Evolutionary conservation across 2,113 vertebrate genomes (phyloP).

Genomic region (Narcine bancroftii): DNA sequence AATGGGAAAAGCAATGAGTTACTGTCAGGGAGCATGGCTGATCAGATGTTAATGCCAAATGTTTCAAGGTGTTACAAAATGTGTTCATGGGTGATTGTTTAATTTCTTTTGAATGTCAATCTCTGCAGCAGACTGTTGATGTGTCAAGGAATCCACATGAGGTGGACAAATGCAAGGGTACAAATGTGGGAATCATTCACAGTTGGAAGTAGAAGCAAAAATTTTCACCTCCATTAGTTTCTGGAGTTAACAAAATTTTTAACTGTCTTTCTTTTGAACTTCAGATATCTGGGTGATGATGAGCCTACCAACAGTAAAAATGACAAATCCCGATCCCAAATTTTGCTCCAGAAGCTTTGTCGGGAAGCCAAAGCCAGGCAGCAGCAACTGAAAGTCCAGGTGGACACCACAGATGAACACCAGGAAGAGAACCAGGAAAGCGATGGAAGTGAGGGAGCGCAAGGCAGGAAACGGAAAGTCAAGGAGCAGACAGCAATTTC

Average conservation of each 20-base stretch:
- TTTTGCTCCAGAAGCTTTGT: conserved; percentile 66
- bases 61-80: neutral
- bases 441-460: neutral
- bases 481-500: neutral
- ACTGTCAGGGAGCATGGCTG: neutral
- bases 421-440: neutral
- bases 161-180: neutral
- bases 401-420: neutral
- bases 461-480: rapidly evolving
- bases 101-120: neutral
- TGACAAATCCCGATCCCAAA: conserved; percentile 53
- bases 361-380: conserved; percentile 66
- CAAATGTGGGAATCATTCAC: neutral
- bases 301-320: conserved; percentile 42
- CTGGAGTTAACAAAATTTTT: neutral
- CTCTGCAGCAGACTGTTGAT: neutral
- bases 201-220: neutral
- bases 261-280: neutral
- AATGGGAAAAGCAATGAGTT: neutral
- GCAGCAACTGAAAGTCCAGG: conserved; percentile 40
- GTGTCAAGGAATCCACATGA: neutral
- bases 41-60: neutral
- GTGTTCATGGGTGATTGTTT: neutral
- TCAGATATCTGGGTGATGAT: conserved; percentile 65
- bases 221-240: neutral